Evolutionary conservation across 2,888 invertebrate species (phyloP).

Genomic region (Margaritifera margaritifera): DNA sequence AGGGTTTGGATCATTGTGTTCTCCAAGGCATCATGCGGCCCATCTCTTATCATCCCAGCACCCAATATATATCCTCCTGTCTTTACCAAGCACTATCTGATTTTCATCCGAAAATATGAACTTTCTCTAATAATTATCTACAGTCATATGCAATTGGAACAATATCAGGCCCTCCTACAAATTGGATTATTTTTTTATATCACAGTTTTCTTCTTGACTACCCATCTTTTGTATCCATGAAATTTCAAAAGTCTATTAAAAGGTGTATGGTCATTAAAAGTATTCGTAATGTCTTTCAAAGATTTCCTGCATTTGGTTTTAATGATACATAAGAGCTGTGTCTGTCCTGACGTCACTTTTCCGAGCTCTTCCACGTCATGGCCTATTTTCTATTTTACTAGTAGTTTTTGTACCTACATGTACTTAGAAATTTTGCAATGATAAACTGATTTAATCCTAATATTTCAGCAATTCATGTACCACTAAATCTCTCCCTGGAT

Average conservation of each 20-base stretch:
- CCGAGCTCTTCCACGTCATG: background rate
- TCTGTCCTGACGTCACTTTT: background rate
- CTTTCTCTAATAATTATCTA: slow-evolving; percentile 2
- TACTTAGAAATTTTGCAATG: background rate
- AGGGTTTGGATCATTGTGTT: background rate
- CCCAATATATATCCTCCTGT: slow-evolving; percentile 2
- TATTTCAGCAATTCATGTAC: background rate
- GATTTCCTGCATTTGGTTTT: slow-evolving; percentile 1
- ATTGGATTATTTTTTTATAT: background rate
- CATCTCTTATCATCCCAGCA: slow-evolving; percentile 1
- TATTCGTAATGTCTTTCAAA: background rate
- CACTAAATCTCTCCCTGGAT: background rate
- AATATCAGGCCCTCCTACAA: background rate
- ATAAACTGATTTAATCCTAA: background rate
- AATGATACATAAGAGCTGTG: background rate
- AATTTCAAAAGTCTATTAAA: background rate
- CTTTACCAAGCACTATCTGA: background rate
- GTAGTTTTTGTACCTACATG: too few species aligned
- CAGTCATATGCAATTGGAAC: background rate
- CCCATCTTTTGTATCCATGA: background rate
- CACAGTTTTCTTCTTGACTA: background rate
- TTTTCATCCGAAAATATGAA: background rate
- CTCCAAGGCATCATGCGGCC: background rate
- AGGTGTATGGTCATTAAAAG: background rate
- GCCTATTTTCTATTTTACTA: background rate